Evolutionary conservation across 2,113 vertebrate genomes (phyloP), one percentile per base, ranked within the genome.

Genomic region (Zosterops pallidus): DNA sequence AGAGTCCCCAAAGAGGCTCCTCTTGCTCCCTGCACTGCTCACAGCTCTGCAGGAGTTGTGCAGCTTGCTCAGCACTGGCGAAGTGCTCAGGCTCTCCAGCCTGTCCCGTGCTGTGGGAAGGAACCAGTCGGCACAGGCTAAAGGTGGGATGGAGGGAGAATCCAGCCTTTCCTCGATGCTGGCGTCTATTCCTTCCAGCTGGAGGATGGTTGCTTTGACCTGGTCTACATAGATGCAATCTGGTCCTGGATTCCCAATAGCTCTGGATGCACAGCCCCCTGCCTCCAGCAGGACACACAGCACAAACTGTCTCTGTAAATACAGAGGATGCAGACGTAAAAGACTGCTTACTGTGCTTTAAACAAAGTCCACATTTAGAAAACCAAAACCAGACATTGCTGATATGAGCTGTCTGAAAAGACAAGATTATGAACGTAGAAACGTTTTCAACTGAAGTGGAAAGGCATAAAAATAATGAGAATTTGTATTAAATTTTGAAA

Each of bases 141-240:
- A 92, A 72, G 98, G 97, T 49, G 99, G 99, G 33, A 97, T 18
- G 4, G 98, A 96, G 4, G 98, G 98, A 31, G 98, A 95, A 6
- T 96, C 97, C 18, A 99, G 96, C 18, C 96, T 97, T 55, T 99
- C 98, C 70, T 99, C 98, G 9, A 99, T 98, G 69, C 96, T 97
- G 2, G 95, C 88, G 13, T 98, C 98, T 68, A 99, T 68, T 88
- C 96, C 98, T 96, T 99, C 98, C 95, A 99, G 93, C 74, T 99
- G 99, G 63, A 99, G 98, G 49, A 99, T 97, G 7, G 98, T 98
- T 69, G 99, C 98, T 96, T 98, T 99, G 68, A 98, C 98, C 94
- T 99, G 99, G 94, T 99, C 99, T 21, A 99, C 98, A 8, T 99
- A 99, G 41, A 99, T 97, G 53, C 98, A 99, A 59, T 99, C 99